phyloP scores from a whole-genome alignment of 1,140 invertebrate species.

The Mycetomoellerius zeteki region DNA sequence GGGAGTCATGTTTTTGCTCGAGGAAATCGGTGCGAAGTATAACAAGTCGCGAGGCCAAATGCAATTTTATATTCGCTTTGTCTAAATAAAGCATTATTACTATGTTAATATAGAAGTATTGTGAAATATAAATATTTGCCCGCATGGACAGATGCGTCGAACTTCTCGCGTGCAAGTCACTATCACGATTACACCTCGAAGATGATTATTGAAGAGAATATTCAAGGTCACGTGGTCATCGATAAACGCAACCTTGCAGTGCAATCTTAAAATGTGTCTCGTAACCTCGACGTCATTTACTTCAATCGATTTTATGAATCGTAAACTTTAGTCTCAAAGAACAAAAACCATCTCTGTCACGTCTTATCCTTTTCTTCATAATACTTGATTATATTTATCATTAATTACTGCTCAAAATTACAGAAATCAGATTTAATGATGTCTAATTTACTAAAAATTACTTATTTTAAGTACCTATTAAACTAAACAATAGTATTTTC shows the following conservation, averaged over 20 bases:
- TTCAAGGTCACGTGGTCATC: slow-evolving; percentile 38
- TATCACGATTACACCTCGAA: slow-evolving; percentile 33
- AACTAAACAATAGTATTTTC: too few relatives aligned
- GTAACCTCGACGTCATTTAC: slow-evolving; percentile 7
- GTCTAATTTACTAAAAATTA: too few relatives aligned
- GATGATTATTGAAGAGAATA: slow-evolving; percentile 42
- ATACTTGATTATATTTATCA: neutral
- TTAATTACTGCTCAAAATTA: neutral
- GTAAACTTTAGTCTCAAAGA: neutral
- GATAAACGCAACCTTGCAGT: slow-evolving; percentile 38
- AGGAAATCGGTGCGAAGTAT: neutral
- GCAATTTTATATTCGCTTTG: neutral
- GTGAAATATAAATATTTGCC: slow-evolving; percentile 34
- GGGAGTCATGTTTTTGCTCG: neutral
- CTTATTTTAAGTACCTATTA: too few relatives aligned
- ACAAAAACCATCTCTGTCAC: neutral
- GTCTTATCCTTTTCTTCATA: neutral
- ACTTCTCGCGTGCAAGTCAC: slow-evolving; percentile 59
- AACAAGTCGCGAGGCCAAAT: neutral
- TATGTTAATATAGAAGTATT: neutral
- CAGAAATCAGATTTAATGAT: too few relatives aligned
- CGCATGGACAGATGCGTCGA: too few relatives aligned
- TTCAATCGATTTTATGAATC: neutral
- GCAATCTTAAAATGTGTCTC: slow-evolving; percentile 33
- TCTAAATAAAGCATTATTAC: neutral